These are phyloP conservation scores for Notocelia uddmanniana DNA, from an alignment of 2,888 invertebrate species.

Conservation along the genomic window DNA sequence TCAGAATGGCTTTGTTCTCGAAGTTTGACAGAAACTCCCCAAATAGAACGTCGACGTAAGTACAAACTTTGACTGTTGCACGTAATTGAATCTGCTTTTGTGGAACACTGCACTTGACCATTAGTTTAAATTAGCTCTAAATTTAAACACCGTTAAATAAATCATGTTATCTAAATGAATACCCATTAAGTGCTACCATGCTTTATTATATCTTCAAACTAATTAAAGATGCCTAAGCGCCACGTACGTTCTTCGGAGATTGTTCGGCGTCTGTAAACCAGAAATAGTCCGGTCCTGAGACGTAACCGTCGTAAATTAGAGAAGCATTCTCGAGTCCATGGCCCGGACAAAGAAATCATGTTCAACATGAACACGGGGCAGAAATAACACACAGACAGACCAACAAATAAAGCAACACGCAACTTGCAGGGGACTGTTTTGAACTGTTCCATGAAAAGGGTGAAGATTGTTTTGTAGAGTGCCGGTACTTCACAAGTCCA, in stretches of 20 bases:
- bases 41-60: conserved; percentile 20
- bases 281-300: conserved; percentile 65
- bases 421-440: conserved; percentile 32
- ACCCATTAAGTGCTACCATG: conserved; percentile 65
- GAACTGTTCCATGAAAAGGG: conserved; percentile 37
- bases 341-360: conserved; percentile 69
- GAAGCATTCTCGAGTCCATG: conserved; percentile 57
- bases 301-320: conserved; percentile 66
- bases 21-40: conserved; percentile 37
- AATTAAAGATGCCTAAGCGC: conserved; percentile 71
- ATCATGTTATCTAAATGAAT: conserved; percentile 68
- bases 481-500: conserved; percentile 17
- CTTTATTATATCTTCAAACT: conserved; percentile 70
- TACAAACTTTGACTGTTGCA: conserved; percentile 30
- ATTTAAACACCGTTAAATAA: conserved; percentile 54
- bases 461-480: conserved; percentile 14
- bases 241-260: conserved; percentile 61
- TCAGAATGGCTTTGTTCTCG: conserved; percentile 66
- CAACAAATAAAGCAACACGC: conserved; percentile 48
- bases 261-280: conserved; percentile 62
- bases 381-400: conserved; percentile 63
- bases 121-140: conserved; percentile 42
- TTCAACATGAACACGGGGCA: conserved; percentile 59
- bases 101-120: conserved; percentile 38
- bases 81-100: conserved; percentile 42